phyloP scores from a whole-genome alignment of 1,140 invertebrate genomes.

The Carcinoscorpius rotundicauda region DNA sequence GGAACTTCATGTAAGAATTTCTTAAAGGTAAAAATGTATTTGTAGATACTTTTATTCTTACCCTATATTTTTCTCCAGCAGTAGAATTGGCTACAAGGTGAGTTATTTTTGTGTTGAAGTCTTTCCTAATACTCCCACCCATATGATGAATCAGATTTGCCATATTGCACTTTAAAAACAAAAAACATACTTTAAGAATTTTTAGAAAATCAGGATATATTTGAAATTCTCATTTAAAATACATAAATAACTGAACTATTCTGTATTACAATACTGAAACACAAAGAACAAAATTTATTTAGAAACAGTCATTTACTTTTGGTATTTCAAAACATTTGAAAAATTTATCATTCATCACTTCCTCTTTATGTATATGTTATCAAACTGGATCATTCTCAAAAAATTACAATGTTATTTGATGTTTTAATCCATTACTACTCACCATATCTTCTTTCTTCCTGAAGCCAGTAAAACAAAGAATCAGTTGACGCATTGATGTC shows the following conservation, averaged over 20 bases:
- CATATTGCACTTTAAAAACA: slow-evolving; percentile 52
- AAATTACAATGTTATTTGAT: neutral
- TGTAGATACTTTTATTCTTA: slow-evolving; percentile 19
- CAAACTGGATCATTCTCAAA: neutral
- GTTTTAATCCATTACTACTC: slow-evolving; percentile 15
- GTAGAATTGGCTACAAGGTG: slow-evolving; percentile 80
- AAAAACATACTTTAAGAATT: slow-evolving; percentile 19
- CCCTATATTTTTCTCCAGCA: slow-evolving; percentile 71
- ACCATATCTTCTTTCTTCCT: slow-evolving; percentile 74
- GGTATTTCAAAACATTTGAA: slow-evolving; percentile 1
- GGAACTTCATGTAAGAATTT: no score
- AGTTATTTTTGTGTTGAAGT: slow-evolving; percentile 72
- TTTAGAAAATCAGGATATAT: neutral
- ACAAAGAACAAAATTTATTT: neutral
- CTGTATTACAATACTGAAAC: neutral
- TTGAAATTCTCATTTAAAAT: neutral
- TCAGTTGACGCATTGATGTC: slow-evolving; percentile 65
- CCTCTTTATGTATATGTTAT: neutral
- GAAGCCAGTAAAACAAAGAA: slow-evolving; percentile 83
- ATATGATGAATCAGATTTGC: slow-evolving; percentile 81
- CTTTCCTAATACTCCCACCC: slow-evolving; percentile 84
- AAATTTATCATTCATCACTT: neutral
- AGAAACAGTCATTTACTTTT: neutral
- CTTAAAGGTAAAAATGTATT: no score
- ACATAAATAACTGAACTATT: neutral